Evolutionary conservation across 2,797 vertebrate species (phyloP).

Genomic region (Ptychobarbus kaznakovi): DNA sequence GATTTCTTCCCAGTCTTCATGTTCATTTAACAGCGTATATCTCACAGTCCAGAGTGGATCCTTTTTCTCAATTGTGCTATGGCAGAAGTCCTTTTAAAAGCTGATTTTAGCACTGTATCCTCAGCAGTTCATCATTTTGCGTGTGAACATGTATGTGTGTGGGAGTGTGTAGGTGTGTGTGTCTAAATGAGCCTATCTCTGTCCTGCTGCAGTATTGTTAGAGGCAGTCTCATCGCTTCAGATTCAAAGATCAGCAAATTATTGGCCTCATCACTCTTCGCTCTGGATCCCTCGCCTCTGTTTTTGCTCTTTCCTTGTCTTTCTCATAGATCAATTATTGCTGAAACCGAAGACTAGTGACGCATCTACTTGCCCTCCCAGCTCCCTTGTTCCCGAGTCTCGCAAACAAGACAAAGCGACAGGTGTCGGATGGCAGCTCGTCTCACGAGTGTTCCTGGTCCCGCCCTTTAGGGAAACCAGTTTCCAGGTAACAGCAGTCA

Average conservation of each 20-base stretch:
- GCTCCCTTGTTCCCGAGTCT: slow-evolving; percentile 66
- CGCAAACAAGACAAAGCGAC: slow-evolving; percentile 69
- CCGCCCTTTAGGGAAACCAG: slow-evolving; percentile 55
- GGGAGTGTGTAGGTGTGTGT: slow-evolving; percentile 29
- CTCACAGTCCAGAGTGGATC: slow-evolving; percentile 11
- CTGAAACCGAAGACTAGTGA: slow-evolving; percentile 71
- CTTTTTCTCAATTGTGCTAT: slow-evolving; percentile 10
- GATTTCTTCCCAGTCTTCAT: slow-evolving; percentile 81
- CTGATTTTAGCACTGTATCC: neutral
- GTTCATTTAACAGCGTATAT: slow-evolving; percentile 47
- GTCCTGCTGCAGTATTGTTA: slow-evolving; percentile 59
- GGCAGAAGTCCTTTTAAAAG: slow-evolving; percentile 5
- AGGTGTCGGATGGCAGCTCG: slow-evolving; percentile 76
- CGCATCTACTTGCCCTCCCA: slow-evolving; percentile 66
- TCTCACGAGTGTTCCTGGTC: slow-evolving; percentile 65
- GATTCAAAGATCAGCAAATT: slow-evolving; percentile 55
- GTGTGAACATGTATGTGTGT: slow-evolving; percentile 26
- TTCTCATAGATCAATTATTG: slow-evolving; percentile 50
- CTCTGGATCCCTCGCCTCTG: slow-evolving; percentile 14
- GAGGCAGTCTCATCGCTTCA: slow-evolving; percentile 55
- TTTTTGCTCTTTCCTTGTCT: slow-evolving; percentile 21
- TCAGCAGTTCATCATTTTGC: slow-evolving; percentile 32
- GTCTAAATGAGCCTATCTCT: slow-evolving; percentile 8
- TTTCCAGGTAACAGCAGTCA: slow-evolving; percentile 72
- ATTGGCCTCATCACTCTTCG: slow-evolving; percentile 61